Percentiles rank a stretch among this genome's conserved stretches.
phyloP scores from a whole-genome alignment of 2,113 vertebrate species.

The Actinemys pallida region DNA sequence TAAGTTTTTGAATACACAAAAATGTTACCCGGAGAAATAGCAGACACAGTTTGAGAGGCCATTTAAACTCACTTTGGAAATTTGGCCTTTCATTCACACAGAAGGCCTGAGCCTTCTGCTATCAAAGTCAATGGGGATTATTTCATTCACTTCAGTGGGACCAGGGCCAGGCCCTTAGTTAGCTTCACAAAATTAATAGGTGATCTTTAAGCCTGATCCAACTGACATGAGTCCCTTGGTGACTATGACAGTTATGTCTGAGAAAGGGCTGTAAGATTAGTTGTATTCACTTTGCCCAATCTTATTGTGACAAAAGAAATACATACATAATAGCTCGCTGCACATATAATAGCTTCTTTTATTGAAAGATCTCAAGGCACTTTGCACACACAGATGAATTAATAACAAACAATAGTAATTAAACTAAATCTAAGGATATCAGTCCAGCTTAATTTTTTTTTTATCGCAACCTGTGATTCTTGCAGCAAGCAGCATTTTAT shows the following conservation, averaged over 20 bases:
- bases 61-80: neutral
- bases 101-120: neutral
- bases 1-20: neutral
- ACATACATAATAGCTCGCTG: neutral
- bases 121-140: neutral
- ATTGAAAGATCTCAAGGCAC: neutral
- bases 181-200: neutral
- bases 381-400: neutral
- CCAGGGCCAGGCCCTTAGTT: neutral
- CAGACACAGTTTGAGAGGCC: neutral
- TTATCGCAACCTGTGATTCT: neutral
- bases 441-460: neutral
- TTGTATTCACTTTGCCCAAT: rapidly evolving
- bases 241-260: neutral
- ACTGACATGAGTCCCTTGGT: neutral
- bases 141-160: neutral
- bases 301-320: neutral
- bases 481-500: neutral
- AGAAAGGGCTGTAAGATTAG: neutral
- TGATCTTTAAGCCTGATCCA: neutral
- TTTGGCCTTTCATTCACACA: neutral
- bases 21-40: neutral
- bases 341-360: neutral
- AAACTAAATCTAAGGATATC: neutral
- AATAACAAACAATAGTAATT: neutral